Evolutionary conservation across 2,113 vertebrate species (phyloP), one percentile per base, ranked within the genome.

Genomic region (Galemys pyrenaicus): DNA sequence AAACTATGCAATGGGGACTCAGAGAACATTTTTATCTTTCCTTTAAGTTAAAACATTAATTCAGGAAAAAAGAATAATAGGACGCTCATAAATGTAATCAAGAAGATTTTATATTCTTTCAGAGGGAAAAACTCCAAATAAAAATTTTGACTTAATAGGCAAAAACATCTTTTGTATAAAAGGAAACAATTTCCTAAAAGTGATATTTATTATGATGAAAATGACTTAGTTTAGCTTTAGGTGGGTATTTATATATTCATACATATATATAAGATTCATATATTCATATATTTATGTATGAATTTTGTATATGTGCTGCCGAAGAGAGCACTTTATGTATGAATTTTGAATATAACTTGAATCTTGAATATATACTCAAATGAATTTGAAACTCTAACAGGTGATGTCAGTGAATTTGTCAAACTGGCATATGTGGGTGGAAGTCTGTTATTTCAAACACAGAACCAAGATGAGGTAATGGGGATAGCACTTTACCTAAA

Each of bases 71-170:
- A 92, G 39, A 92, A 64, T 79, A 78, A 79, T 28, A 68, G 11
- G 28, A 80, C 6, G 83, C 28, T 75, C 10, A 73, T 10, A 0
- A 22, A 81, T 30, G 82, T 51, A 82, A 41, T 67, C 74, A 60
- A 74, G 70, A 93, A n/a, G 24, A 54, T 79, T 79, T 87, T 60
- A 94, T n/a, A 83, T 62, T 82, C 10, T 83, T 91, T 88, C 91
- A 58, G n/a, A 87, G 41, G 24, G 9, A 1, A 8, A 37, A 82
- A 51, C 30, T 0, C 16, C 5, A 89, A 30, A 22, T 41, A 91
- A 77, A 41, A 67, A 3, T 80, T 92, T 68, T 84, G n/a, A 90
- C 37, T 87, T 56, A 79, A 87, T 5, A 83, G 35, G 41, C 84
- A 39, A 90, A 11, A 91, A 87, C 10, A 82, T 28, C 11, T 60